Evolutionary conservation across 2,888 invertebrate genomes (phyloP).

Genomic region (Piscicola geometra): DNA sequence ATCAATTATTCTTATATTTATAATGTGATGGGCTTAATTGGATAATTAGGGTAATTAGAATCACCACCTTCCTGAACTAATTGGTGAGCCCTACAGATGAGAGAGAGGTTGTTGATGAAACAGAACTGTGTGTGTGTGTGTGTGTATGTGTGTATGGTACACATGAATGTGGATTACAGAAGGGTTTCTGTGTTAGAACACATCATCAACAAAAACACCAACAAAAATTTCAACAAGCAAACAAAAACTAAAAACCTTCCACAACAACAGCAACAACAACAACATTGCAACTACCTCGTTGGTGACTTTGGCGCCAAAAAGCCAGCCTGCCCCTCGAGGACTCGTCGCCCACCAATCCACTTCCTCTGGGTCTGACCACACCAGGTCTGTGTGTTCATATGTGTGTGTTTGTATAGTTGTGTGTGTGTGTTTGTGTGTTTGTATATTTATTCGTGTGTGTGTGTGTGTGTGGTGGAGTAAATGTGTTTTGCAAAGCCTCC

Average conservation of each 20-base stretch:
- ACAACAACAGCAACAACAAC: too few relatives aligned
- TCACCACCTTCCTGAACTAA: conserved; percentile 92
- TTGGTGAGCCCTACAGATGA: conserved; percentile 97
- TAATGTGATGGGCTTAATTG: neutral
- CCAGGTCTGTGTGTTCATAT: conserved; percentile 61
- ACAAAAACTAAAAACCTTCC: too few relatives aligned
- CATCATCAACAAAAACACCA: too few relatives aligned
- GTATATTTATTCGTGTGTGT: too few relatives aligned
- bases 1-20: neutral
- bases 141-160: neutral
- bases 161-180: neutral
- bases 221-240: too few relatives aligned
- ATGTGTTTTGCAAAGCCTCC: too few relatives aligned
- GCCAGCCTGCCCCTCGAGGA: conserved; percentile 93
- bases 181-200: too few relatives aligned
- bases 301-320: conserved; percentile 90
- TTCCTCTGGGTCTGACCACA: conserved; percentile 99
- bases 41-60: neutral
- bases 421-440: too few relatives aligned
- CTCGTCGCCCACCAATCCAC: conserved; percentile 87
- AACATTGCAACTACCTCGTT: too few relatives aligned
- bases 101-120: conserved; percentile 80
- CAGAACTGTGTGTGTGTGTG: conserved; percentile 65
- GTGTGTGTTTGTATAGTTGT: too few relatives aligned
- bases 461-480: too few relatives aligned